Conservation (phyloP, 2,113 vertebrate species). For the Xiphophorus hellerii region DNA sequence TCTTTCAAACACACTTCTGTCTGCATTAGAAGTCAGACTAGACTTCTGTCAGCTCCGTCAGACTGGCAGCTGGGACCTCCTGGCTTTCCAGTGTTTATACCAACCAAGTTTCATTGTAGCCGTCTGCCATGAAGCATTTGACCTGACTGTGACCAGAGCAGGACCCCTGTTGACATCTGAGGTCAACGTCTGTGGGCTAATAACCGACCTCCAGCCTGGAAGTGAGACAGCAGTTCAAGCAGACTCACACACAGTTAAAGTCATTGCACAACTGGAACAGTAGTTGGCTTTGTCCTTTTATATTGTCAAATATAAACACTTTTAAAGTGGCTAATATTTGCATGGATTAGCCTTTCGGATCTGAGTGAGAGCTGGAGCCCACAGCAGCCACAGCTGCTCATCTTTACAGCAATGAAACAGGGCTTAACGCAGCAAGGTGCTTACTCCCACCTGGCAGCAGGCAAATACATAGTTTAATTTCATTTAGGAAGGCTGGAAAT, state of each 20-base stretch:
- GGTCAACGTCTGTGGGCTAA: conserved; percentile 39
- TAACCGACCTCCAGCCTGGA: conserved; percentile 33
- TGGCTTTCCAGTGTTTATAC: conserved; percentile 12
- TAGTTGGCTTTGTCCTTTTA: conserved; percentile 13
- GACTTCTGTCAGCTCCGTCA: neutral
- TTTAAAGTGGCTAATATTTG: conserved; percentile 44
- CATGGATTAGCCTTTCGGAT: conserved; percentile 39
- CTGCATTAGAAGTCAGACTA: conserved; percentile 22
- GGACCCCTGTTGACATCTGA: conserved; percentile 39
- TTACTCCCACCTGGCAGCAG: conserved; percentile 53
- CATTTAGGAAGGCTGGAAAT: conserved; percentile 55
- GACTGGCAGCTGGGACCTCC: conserved; percentile 14
- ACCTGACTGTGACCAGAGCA: conserved; percentile 18
- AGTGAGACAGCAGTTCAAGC: conserved; percentile 14
- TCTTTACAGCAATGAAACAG: conserved; percentile 49
- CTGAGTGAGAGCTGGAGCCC: conserved; percentile 25
- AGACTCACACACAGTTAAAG: conserved; percentile 19
- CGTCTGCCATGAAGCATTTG: conserved; percentile 36
- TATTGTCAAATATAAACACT: conserved; percentile 40
- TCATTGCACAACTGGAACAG: conserved; percentile 26
- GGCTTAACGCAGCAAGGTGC: conserved; percentile 57
- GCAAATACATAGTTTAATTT: conserved; percentile 66
- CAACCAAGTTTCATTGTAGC: conserved; percentile 4
- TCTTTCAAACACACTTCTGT: neutral
- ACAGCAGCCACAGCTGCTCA: conserved; percentile 54